Conservation (phyloP, 2,113 vertebrate species). For the Xiphophorus maculatus region DNA sequence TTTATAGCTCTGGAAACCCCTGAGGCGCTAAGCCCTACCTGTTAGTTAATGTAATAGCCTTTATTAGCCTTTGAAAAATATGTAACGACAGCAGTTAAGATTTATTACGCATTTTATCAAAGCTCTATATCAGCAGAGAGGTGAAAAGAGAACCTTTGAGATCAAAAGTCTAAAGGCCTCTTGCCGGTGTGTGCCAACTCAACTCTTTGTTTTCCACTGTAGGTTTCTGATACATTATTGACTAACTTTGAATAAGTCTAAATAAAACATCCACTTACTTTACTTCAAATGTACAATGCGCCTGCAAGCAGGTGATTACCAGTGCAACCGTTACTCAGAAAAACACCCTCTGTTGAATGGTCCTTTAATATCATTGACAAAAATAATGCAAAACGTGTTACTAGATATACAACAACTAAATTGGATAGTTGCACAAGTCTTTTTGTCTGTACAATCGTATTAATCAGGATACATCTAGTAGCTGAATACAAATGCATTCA, state of each 20-base stretch:
- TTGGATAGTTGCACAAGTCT: no score
- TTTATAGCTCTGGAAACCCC: slow-evolving; percentile 66
- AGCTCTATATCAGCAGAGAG: slow-evolving; percentile 43
- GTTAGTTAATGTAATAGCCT: slow-evolving; percentile 59
- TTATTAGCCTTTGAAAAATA: slow-evolving; percentile 71
- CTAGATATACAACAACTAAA: no score
- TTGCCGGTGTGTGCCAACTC: not conserved
- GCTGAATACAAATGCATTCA: not conserved
- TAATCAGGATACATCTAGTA: no score
- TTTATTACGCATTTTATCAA: slow-evolving; percentile 71
- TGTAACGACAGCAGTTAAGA: slow-evolving; percentile 60
- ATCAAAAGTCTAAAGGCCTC: slow-evolving; percentile 54
- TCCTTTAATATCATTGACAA: not conserved
- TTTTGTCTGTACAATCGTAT: no score
- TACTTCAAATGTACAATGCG: not conserved
- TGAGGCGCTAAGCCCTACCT: slow-evolving; percentile 42
- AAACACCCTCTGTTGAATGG: no score
- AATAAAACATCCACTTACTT: not conserved
- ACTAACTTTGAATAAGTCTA: not conserved
- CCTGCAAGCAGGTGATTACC: not conserved
- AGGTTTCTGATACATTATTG: not conserved
- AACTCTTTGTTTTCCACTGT: not conserved
- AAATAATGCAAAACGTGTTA: no score
- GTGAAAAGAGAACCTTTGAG: slow-evolving; percentile 33
- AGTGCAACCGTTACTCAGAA: not conserved